Evolutionary conservation across 2,888 invertebrate genomes (phyloP).

Genomic region (Uloborus plumipes): DNA sequence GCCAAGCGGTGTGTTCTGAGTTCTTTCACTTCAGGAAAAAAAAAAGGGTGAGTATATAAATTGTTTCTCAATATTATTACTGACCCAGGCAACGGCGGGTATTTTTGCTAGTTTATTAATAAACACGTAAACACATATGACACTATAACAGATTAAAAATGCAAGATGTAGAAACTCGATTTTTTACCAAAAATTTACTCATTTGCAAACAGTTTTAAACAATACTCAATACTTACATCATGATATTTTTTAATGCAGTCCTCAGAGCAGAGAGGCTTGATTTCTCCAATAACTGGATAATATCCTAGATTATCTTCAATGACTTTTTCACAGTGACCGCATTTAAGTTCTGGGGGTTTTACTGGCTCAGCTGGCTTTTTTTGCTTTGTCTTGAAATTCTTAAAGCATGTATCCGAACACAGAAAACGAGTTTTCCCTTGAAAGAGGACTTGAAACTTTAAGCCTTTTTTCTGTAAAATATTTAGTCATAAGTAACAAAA

Average conservation of each 20-base stretch:
- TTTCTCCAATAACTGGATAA: slow-evolving; percentile 65
- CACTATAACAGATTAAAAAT: no score
- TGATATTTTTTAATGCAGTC: slow-evolving; percentile 66
- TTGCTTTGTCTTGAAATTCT: slow-evolving; percentile 58
- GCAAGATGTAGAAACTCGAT: no score
- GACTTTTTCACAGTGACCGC: slow-evolving; percentile 65
- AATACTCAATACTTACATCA: slow-evolving; percentile 31
- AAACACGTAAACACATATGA: no score
- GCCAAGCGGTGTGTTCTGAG: no score
- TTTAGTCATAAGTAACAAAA: not conserved
- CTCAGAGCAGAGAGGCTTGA: slow-evolving; percentile 67
- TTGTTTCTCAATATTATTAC: no score
- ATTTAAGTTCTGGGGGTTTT: slow-evolving; percentile 45
- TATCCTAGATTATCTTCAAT: slow-evolving; percentile 63
- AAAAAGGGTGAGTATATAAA: no score
- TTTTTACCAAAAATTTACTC: no score
- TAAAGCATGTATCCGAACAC: slow-evolving; percentile 65
- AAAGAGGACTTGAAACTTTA: slow-evolving; percentile 61
- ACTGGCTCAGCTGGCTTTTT: slow-evolving; percentile 6
- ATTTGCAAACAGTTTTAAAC: no score
- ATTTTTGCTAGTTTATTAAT: no score
- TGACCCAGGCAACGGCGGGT: no score
- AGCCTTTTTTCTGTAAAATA: slow-evolving; percentile 55
- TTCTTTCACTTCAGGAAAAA: no score
- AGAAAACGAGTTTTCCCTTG: slow-evolving; percentile 62